Conservation (phyloP, 2,797 vertebrate genomes). For the Chelonia mydas region DNA sequence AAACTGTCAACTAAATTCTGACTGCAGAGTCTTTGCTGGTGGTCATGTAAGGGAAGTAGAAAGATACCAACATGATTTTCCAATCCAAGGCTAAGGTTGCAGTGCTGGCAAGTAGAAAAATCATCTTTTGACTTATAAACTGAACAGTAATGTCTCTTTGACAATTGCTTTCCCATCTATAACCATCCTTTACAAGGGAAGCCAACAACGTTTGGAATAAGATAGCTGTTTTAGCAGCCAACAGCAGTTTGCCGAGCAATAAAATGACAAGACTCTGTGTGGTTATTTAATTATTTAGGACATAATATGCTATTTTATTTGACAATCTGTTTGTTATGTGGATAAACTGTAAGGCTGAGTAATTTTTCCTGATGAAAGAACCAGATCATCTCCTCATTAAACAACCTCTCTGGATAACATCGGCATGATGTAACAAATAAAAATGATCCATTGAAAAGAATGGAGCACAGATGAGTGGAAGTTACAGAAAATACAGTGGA, state of each 20-base stretch:
- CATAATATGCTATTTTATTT: constrained; percentile 60
- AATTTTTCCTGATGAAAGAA: constrained; percentile 68
- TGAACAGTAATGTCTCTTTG: not conserved
- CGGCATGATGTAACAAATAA: not conserved
- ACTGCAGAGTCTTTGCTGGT: not conserved
- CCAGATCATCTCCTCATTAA: constrained; percentile 64
- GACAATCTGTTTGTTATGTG: constrained; percentile 61
- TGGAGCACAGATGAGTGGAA: not conserved
- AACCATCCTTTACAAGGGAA: constrained; percentile 43
- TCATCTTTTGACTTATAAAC: not conserved
- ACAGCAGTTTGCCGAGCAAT: constrained; percentile 23
- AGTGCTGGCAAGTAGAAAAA: constrained; percentile 28
- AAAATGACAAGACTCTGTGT: constrained; percentile 47
- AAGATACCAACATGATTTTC: not conserved
- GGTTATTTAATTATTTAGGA: constrained; percentile 69
- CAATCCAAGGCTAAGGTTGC: not conserved
- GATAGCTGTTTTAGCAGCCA: constrained; percentile 7
- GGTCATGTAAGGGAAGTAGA: not conserved
- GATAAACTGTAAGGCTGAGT: constrained; percentile 61
- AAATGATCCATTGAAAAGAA: constrained; percentile 1
- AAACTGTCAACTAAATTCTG: constrained; percentile 10
- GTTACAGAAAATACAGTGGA: not conserved
- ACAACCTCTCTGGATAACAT: constrained; percentile 21
- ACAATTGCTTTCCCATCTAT: constrained; percentile 35
- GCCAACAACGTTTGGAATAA: constrained; percentile 28